Evolutionary conservation across 2,797 vertebrate genomes (phyloP).

Genomic region (Esox lucius): DNA sequence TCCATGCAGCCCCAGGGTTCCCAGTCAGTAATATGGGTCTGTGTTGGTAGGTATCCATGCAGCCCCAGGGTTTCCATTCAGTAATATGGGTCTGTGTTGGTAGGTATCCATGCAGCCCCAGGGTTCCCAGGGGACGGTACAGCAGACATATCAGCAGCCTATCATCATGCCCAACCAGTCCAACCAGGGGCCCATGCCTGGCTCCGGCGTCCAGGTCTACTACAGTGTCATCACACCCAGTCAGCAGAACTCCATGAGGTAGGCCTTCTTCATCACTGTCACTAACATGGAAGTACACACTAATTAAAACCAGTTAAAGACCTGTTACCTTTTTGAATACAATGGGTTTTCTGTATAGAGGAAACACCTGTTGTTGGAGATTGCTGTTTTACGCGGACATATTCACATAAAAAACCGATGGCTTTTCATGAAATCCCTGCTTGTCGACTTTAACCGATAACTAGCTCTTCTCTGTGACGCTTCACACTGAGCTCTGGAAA

Average conservation of each 20-base stretch:
- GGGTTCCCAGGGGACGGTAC: conserved; percentile 80
- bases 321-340: neutral
- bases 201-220: conserved; percentile 83
- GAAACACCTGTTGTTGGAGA: no score
- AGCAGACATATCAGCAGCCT: conserved; percentile 85
- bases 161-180: conserved; percentile 80
- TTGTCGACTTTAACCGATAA: conserved; percentile 1
- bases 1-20: no score
- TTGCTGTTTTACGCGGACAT: neutral
- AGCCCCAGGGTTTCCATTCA: conserved; percentile 78
- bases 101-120: conserved; percentile 84
- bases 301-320: neutral
- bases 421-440: neutral
- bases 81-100: neutral
- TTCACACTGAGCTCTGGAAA: conserved; percentile 14
- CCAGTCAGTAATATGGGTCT: neutral
- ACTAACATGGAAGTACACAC: neutral
- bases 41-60: conserved; percentile 77
- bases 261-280: conserved; percentile 10
- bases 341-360: neutral
- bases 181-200: conserved; percentile 75
- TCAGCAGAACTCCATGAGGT: conserved; percentile 86
- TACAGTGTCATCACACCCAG: conserved; percentile 83
- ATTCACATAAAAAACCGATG: neutral
- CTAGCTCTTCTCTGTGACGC: neutral